Base-by-base conservation (phyloP, 2,113 vertebrate genomes). In the Promerops cafer region DNA sequence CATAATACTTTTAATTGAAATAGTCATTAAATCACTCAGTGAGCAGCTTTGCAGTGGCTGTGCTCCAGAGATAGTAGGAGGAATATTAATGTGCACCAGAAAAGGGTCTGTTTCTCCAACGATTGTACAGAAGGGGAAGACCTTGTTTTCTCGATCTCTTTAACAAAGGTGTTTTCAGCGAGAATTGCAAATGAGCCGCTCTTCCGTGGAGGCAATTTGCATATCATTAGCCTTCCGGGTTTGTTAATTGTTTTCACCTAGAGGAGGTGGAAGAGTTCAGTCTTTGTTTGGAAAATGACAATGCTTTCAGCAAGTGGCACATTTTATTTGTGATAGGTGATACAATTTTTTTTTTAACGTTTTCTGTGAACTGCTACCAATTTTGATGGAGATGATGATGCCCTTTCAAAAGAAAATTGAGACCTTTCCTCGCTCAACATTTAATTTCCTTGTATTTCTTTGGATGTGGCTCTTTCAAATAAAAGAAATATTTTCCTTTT, bases 241-340 rank as follows among this genome's bases (percentile, higher is more conserved):
- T 94, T 90, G 80, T 87, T 97, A 96, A 96, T 97, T 93, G 76
- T 94, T 96, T 97, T 96, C 94, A 95, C 83, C 90, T 87, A 82
- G 88, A 96, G 88, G 90, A 97, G 95, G 93, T 87, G 81, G 95
- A 94, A 96, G 75, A 42, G 90, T 93, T 97, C 86, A 83, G 49
- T 90, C 83, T 95, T 94, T 94, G 83, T 97, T 94, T 91, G 86
- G 83, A 91, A 94, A 89, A 96, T 93, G 92, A 91, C 90, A 96
- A 75, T 27, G 72, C 59, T 87, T 92, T 94, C 88, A 89, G 93
- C 91, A 65, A 0, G 9, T 50, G 68, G 52, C 47, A 91, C 66
- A 54, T 79, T 76, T 75, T 71, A 60, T 92, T 89, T 83, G 39
- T 71, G 71, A 88, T 45, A 68, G 64, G 87, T 79, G 77, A 90